phyloP scores from a whole-genome alignment of 2,797 vertebrate species.

The Enteromius mattozi region DNA sequence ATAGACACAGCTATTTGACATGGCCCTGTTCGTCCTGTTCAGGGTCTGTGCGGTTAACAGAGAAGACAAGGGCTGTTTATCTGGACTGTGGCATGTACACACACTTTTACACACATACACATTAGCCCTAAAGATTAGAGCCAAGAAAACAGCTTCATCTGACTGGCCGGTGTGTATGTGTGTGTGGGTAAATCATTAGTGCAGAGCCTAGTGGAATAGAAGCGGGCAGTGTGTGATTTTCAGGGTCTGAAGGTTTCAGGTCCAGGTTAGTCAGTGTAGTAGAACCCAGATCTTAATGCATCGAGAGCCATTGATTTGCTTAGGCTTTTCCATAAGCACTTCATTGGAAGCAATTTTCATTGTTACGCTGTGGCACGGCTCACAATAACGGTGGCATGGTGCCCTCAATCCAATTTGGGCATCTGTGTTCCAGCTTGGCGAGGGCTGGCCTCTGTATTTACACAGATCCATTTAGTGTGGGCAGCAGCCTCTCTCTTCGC shows the following conservation, averaged over 20 bases:
- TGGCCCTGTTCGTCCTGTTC: not conserved
- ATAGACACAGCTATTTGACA: slow-evolving; percentile 6
- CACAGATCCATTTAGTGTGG: slow-evolving; percentile 47
- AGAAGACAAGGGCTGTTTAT: not conserved
- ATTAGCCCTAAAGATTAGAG: slow-evolving; percentile 6
- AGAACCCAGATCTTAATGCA: slow-evolving; percentile 37
- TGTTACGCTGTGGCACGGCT: slow-evolving; percentile 23
- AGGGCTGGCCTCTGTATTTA: slow-evolving; percentile 17
- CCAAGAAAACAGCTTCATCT: slow-evolving; percentile 26
- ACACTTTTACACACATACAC: not conserved
- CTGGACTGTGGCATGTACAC: not conserved
- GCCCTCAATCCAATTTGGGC: slow-evolving; percentile 48
- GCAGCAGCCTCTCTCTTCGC: slow-evolving; percentile 13
- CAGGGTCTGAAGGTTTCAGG: slow-evolving; percentile 11
- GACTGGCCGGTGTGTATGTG: not conserved
- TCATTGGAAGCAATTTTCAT: slow-evolving; percentile 41
- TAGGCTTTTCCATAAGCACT: slow-evolving; percentile 38
- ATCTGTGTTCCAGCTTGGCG: slow-evolving; percentile 52
- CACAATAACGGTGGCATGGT: slow-evolving; percentile 35
- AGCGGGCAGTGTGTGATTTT: not conserved
- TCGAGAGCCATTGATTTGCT: slow-evolving; percentile 26
- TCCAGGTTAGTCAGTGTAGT: not conserved
- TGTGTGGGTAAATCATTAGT: slow-evolving; percentile 2
- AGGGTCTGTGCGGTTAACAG: not conserved
- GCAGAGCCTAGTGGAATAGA: not conserved